Evolutionary conservation across 1,140 invertebrate species (phyloP).

Genomic region (Dinoponera quadriceps): DNA sequence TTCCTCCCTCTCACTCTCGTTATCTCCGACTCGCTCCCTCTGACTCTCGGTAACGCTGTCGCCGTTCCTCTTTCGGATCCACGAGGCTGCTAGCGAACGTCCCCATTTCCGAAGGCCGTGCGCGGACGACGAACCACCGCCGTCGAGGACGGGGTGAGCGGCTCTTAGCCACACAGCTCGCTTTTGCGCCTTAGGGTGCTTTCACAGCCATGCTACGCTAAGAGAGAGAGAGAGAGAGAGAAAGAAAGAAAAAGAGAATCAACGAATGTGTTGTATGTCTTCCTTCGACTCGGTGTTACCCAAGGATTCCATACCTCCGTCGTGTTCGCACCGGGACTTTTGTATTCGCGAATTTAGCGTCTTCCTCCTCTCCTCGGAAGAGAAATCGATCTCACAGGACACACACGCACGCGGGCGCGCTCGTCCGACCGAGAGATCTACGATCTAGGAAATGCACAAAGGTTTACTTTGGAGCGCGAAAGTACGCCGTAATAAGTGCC

Average conservation of each 20-base stretch:
- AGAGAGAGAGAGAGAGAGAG: not conserved
- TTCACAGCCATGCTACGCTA: conserved; percentile 53
- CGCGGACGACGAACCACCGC: conserved; percentile 83
- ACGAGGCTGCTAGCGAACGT: conserved; percentile 71
- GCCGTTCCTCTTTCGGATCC: conserved; percentile 53
- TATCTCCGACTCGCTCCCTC: conserved; percentile 36
- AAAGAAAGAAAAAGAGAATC: not conserved
- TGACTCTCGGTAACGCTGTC: conserved; percentile 32
- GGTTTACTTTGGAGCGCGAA: not conserved
- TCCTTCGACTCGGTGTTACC: too few relatives aligned
- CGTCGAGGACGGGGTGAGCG: conserved; percentile 83
- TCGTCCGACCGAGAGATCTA: too few relatives aligned
- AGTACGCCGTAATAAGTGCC: not conserved
- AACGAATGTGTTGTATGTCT: not conserved
- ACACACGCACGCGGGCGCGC: too few relatives aligned
- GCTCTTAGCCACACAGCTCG: conserved; percentile 72
- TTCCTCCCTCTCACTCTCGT: conserved; percentile 12
- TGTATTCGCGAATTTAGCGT: too few relatives aligned
- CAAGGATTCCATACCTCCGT: too few relatives aligned
- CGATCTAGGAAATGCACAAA: not conserved
- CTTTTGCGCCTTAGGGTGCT: conserved; percentile 67
- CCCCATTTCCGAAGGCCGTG: conserved; percentile 82
- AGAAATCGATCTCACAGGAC: not conserved
- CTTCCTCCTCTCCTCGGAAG: too few relatives aligned
- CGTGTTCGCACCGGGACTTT: too few relatives aligned